Evolutionary conservation across 2,113 vertebrate genomes (phyloP).

Genomic region (Cnemophilus loriae): DNA sequence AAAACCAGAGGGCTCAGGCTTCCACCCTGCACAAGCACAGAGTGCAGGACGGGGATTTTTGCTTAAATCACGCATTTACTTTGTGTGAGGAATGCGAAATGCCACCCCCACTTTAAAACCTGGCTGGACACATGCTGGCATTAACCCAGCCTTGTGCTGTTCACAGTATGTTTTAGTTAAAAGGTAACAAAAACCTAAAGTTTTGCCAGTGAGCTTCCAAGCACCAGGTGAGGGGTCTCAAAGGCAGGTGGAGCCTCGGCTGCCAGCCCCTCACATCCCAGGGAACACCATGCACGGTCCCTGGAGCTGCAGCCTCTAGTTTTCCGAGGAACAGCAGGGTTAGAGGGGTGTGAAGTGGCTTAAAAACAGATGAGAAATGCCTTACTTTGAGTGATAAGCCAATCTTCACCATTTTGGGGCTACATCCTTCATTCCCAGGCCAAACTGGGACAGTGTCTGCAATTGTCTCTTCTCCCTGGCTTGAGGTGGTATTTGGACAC

Average conservation of each 20-base stretch:
- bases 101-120: background rate
- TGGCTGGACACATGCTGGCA: background rate
- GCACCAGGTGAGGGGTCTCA: rapidly evolving
- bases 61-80: rapidly evolving
- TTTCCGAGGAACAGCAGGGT: background rate
- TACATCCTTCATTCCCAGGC: background rate
- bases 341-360: background rate
- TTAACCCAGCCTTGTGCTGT: background rate
- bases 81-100: background rate
- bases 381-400: background rate
- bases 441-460: background rate
- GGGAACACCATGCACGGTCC: rapidly evolving
- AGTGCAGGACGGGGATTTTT: background rate
- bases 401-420: background rate
- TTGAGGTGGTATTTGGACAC: background rate
- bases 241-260: rapidly evolving
- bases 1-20: background rate
- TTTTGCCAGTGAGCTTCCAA: background rate
- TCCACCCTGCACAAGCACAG: background rate
- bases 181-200: background rate
- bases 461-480: background rate
- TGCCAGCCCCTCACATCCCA: background rate
- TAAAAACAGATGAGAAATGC: background rate
- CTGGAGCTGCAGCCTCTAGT: background rate
- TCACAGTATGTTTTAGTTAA: background rate